Evolutionary conservation across 2,113 vertebrate genomes (phyloP).

Genomic region (Potamarius usumacintae): DNA sequence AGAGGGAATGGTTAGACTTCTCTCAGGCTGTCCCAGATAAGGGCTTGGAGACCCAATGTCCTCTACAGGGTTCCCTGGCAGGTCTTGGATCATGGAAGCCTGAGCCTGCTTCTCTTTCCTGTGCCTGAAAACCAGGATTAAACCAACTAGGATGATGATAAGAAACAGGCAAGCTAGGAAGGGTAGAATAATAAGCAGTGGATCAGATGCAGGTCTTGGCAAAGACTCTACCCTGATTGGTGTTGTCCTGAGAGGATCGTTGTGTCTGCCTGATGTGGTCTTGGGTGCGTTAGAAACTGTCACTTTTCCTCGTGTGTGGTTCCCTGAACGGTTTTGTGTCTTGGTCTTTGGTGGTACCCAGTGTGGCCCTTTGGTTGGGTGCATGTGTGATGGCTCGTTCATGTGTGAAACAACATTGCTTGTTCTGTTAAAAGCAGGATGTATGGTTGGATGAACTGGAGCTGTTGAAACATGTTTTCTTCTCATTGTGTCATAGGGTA

Average conservation of each 20-base stretch:
- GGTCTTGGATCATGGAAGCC: constrained; percentile 63
- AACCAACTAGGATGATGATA: constrained; percentile 67
- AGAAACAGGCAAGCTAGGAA: constrained; percentile 76
- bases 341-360: constrained; percentile 62
- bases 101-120: constrained; percentile 74
- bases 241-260: constrained; percentile 49
- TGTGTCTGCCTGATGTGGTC: constrained; percentile 42
- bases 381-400: constrained; percentile 56
- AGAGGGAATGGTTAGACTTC: constrained; percentile 72
- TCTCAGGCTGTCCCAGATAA: constrained; percentile 64
- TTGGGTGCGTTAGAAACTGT: constrained; percentile 51
- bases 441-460: constrained; percentile 44
- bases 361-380: constrained; percentile 57
- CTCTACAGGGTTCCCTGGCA: constrained; percentile 58
- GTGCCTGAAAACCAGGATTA: constrained; percentile 74
- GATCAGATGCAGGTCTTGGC: constrained; percentile 65
- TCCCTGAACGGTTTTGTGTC: constrained; percentile 63
- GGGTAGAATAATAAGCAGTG: constrained; percentile 75
- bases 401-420: constrained; percentile 32
- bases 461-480: constrained; percentile 45
- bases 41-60: constrained; percentile 48
- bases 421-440: constrained; percentile 51
- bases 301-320: constrained; percentile 52
- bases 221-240: constrained; percentile 58
- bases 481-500: constrained; percentile 69